A percentile compares a stretch with the other conserved stretches of the same genome.
These are phyloP conservation scores for Hydractinia symbiolongicarpus DNA, from an alignment of 30 jellyfish, hydroid and myxozoan genomes.

Conservation along the genomic window DNA sequence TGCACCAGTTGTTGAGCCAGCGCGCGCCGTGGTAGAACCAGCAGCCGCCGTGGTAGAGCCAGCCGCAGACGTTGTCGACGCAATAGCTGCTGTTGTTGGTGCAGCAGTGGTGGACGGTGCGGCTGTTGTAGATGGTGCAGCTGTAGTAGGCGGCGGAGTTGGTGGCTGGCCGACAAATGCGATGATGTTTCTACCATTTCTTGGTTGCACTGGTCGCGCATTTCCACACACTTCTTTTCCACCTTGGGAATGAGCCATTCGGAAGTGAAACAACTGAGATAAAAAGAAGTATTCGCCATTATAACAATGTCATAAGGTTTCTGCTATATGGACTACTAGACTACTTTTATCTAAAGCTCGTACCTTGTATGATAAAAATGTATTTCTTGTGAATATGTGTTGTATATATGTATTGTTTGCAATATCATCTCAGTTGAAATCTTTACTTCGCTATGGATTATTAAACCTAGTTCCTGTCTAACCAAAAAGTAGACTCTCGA, in stretches of 20 bases:
- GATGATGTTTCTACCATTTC: slow-evolving; percentile 54
- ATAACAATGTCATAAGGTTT: too few relatives aligned
- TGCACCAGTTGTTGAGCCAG: not conserved
- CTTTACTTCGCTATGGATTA: too few relatives aligned
- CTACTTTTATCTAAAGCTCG: too few relatives aligned
- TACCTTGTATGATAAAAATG: too few relatives aligned
- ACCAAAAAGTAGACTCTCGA: too few relatives aligned
- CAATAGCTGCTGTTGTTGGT: slow-evolving; percentile 22
- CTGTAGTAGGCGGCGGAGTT: slow-evolving; percentile 21
- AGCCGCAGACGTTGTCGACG: slow-evolving; percentile 5
- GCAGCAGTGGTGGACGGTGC: slow-evolving; percentile 1
- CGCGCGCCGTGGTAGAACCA: not conserved
- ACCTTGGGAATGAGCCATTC: not conserved
- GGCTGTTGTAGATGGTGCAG: slow-evolving; percentile 25
- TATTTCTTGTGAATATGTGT: too few relatives aligned
- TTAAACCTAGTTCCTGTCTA: too few relatives aligned
- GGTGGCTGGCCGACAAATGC: slow-evolving; percentile 29
- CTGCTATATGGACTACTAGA: too few relatives aligned
- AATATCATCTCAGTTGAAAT: too few relatives aligned
- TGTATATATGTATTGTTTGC: too few relatives aligned
- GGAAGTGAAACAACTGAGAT: slow-evolving; percentile 1
- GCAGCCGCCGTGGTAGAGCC: slow-evolving; percentile 10
- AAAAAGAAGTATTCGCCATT: not conserved
- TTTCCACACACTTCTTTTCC: slow-evolving; percentile 52
- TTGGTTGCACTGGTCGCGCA: slow-evolving; percentile 70